Percentiles rank a stretch among this genome's conserved stretches.
These are phyloP conservation scores for Gerris lacustris DNA, from an alignment of 2,888 invertebrate species.

Conservation along the genomic window DNA sequence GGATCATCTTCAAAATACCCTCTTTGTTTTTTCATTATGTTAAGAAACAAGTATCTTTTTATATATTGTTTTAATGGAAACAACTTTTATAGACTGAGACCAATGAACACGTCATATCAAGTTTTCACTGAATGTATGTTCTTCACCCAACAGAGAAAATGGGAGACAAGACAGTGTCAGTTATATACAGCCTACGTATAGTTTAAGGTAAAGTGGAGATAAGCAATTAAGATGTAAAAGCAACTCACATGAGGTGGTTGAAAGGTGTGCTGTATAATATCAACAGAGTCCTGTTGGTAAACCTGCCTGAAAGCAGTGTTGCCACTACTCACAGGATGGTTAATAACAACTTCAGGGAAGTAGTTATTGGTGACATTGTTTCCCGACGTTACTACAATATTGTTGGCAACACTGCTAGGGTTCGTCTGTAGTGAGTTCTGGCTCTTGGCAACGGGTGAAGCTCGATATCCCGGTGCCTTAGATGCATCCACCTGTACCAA, in stretches of 20 bases:
- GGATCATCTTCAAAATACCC: too few relatives aligned
- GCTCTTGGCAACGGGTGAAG: constrained; percentile 51
- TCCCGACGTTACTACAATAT: not conserved
- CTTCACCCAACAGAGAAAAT: too few relatives aligned
- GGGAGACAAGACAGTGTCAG: too few relatives aligned
- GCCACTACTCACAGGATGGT: not conserved
- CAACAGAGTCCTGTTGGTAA: not conserved
- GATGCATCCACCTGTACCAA: constrained; percentile 59
- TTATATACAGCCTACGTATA: too few relatives aligned
- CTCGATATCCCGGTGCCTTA: constrained; percentile 84
- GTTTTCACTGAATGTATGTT: too few relatives aligned
- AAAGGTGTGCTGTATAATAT: not conserved
- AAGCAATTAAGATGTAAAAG: not conserved
- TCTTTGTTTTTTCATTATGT: too few relatives aligned
- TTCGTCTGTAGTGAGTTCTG: not conserved
- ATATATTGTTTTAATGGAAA: too few relatives aligned
- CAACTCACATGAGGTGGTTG: not conserved
- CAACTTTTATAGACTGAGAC: too few relatives aligned
- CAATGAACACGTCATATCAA: too few relatives aligned
- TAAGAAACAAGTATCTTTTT: too few relatives aligned
- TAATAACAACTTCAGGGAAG: not conserved
- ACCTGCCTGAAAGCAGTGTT: not conserved
- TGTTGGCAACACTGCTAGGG: not conserved
- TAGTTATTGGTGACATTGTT: not conserved
- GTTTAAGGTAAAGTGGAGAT: not conserved